Conservation (phyloP, 2,888 invertebrate species). For the Micropterix aruncella region DNA sequence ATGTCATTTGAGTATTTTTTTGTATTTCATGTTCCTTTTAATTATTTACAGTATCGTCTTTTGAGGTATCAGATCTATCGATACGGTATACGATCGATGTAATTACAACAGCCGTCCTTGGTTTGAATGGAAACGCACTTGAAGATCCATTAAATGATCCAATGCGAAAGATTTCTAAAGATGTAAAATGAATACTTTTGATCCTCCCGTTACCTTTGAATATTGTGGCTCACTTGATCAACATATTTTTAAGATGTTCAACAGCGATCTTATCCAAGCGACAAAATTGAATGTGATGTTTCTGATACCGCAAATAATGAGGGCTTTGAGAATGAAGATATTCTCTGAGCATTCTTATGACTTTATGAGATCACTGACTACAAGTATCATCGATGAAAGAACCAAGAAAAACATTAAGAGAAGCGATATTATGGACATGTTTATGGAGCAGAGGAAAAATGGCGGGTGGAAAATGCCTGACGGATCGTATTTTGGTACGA, state of each 20-base stretch:
- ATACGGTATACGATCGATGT: constrained; percentile 12
- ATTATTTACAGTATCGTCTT: too few relatives aligned
- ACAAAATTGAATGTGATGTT: constrained; percentile 5
- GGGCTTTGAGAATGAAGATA: constrained; percentile 2
- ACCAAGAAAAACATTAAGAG: constrained; percentile 10
- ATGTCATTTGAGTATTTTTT: too few relatives aligned
- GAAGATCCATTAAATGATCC: constrained; percentile 5
- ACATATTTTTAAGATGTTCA: constrained; percentile 6
- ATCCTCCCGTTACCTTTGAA: too few relatives aligned
- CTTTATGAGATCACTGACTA: constrained; percentile 11
- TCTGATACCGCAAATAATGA: constrained; percentile 6
- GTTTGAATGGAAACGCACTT: constrained; percentile 8
- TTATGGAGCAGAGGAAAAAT: constrained; percentile 13
- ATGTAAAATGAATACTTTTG: constrained; percentile 3
- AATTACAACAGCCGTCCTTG: constrained; percentile 15
- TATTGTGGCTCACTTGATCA: too few relatives aligned
- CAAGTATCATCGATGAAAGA: constrained; percentile 9
- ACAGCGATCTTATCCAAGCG: constrained; percentile 1
- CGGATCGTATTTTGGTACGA: constrained; percentile 7
- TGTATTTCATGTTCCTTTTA: too few relatives aligned
- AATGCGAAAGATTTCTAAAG: constrained; percentile 4
- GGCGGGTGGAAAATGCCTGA: constrained; percentile 10
- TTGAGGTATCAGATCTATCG: not conserved
- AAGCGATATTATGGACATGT: constrained; percentile 14
- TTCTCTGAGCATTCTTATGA: constrained; percentile 8